A percentile compares a stretch with the other conserved stretches of the same genome.
These are phyloP conservation scores for Rosalia funebris DNA, from an alignment of 2,888 invertebrate genomes.

Conservation along the genomic window DNA sequence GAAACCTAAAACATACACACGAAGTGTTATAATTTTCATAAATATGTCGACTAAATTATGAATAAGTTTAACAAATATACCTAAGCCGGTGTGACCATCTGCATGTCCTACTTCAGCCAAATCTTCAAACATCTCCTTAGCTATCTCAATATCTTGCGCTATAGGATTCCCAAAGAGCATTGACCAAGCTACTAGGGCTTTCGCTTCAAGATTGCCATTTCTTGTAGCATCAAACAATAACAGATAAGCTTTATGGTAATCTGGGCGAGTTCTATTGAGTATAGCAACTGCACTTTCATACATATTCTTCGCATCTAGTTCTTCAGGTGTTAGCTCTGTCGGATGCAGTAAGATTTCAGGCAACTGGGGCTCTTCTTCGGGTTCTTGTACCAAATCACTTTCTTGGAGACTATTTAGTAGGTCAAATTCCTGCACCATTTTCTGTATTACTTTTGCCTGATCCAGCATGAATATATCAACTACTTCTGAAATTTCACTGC, in stretches of 20 bases:
- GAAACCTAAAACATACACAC: slow-evolving; percentile 86
- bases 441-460: slow-evolving; percentile 62
- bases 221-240: slow-evolving; percentile 83
- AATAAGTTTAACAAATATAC: no score
- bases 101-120: slow-evolving; percentile 82
- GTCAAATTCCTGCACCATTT: slow-evolving; percentile 64
- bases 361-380: slow-evolving; percentile 66
- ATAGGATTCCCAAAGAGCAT: slow-evolving; percentile 85
- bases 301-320: slow-evolving; percentile 79
- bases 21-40: no score
- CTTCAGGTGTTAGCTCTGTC: slow-evolving; percentile 69
- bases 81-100: slow-evolving; percentile 84
- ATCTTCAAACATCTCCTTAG: slow-evolving; percentile 79
- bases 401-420: slow-evolving; percentile 37
- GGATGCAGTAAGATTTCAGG: slow-evolving; percentile 64
- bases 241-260: slow-evolving; percentile 79
- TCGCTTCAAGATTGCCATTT: slow-evolving; percentile 82
- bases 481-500: slow-evolving; percentile 51
- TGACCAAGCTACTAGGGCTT: slow-evolving; percentile 89
- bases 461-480: slow-evolving; percentile 58
- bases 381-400: slow-evolving; percentile 63
- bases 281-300: slow-evolving; percentile 78
- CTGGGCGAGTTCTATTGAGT: slow-evolving; percentile 77
- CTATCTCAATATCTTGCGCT: slow-evolving; percentile 79
- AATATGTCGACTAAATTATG: no score